Conservation (phyloP, 2,888 invertebrate species). For the Zaprionus bogoriensis region DNA sequence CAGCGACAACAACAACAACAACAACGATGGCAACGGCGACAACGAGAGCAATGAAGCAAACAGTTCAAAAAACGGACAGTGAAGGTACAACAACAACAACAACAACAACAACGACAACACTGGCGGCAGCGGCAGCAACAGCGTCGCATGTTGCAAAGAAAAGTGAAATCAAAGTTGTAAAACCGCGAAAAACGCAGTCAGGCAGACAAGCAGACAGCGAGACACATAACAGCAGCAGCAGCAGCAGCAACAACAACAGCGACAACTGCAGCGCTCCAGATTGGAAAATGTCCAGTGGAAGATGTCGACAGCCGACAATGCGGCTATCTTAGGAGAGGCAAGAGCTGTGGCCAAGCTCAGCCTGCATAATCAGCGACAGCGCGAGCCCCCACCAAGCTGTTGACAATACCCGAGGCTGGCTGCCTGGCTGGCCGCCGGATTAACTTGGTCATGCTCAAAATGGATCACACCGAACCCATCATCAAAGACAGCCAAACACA, state of each 20-base stretch:
- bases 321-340: slow-evolving; percentile 42
- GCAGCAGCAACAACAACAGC: slow-evolving; percentile 37
- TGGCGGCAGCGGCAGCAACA: slow-evolving; percentile 25
- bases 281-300: slow-evolving; percentile 66
- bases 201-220: slow-evolving; percentile 60
- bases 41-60: slow-evolving; percentile 70
- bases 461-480: slow-evolving; percentile 56
- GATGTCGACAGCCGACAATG: slow-evolving; percentile 62
- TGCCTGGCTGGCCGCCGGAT: slow-evolving; percentile 21
- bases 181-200: slow-evolving; percentile 77
- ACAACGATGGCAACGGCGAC: slow-evolving; percentile 18
- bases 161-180: slow-evolving; percentile 78
- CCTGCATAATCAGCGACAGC: slow-evolving; percentile 40
- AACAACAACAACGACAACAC: slow-evolving; percentile 40
- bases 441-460: slow-evolving; percentile 53
- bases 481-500: slow-evolving; percentile 30
- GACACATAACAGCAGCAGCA: slow-evolving; percentile 64
- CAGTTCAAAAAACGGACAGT: slow-evolving; percentile 72
- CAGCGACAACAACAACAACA: slow-evolving; percentile 16
- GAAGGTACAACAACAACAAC: slow-evolving; percentile 66
- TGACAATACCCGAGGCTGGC: slow-evolving; percentile 36
- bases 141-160: slow-evolving; percentile 77
- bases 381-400: slow-evolving; percentile 44
- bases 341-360: slow-evolving; percentile 12
- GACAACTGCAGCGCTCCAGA: slow-evolving; percentile 54